phyloP scores from a whole-genome alignment of 2,113 vertebrate genomes.

The Cathartes aura region DNA sequence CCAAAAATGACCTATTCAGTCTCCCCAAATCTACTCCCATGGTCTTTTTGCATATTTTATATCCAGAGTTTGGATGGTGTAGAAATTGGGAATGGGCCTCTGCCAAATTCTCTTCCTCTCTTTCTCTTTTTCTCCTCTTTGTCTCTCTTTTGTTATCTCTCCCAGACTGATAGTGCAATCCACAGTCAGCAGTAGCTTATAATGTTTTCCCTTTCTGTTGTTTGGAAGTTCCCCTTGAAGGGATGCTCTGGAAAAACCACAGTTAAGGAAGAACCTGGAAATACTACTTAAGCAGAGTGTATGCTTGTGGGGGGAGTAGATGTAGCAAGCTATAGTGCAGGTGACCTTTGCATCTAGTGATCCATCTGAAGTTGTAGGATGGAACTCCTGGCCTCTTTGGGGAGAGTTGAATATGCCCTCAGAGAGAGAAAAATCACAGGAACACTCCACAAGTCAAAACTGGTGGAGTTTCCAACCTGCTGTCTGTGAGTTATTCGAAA shows the following conservation, averaged over 20 bases:
- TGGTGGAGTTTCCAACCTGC: not conserved
- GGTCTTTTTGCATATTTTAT: not conserved
- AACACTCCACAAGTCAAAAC: conserved; percentile 3
- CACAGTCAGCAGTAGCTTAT: not conserved
- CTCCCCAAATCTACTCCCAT: not conserved
- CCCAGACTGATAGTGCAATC: not conserved
- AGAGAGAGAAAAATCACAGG: not conserved
- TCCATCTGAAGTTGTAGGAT: not conserved
- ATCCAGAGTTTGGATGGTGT: not conserved
- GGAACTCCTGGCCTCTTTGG: not conserved
- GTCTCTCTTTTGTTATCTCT: not conserved
- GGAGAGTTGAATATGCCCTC: not conserved
- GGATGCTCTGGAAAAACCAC: not conserved
- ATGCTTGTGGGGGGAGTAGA: not conserved
- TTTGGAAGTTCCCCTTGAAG: not conserved
- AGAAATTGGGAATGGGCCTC: not conserved
- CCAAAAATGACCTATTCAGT: not conserved
- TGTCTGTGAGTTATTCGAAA: not conserved
- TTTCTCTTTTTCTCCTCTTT: not conserved
- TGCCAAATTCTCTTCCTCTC: not conserved
- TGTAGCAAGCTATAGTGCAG: not conserved
- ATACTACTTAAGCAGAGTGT: not conserved
- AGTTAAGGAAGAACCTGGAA: not conserved
- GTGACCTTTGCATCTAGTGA: not conserved
- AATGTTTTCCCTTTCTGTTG: not conserved